These are phyloP conservation scores for Serilophus lunatus DNA, from an alignment of 2,113 vertebrate species.

Conservation along the genomic window DNA sequence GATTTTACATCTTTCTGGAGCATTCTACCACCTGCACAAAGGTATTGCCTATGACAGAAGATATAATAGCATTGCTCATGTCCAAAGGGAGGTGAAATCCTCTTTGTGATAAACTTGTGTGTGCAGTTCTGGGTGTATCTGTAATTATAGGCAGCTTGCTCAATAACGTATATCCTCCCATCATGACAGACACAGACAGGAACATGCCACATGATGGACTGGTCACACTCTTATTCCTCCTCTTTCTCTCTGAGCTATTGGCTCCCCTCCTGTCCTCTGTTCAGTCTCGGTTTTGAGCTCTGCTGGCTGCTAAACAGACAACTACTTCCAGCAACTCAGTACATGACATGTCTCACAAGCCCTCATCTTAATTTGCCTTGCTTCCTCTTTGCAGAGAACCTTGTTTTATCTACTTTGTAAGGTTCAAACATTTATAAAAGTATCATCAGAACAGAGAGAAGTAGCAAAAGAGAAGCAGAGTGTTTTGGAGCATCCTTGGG, in stretches of 20 bases:
- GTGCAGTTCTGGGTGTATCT: background rate
- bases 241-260: background rate
- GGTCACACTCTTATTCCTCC: background rate
- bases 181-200: background rate
- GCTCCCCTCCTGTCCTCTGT: background rate
- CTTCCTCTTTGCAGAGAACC: background rate
- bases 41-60: background rate
- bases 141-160: background rate
- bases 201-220: background rate
- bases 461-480: background rate
- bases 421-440: background rate
- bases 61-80: background rate
- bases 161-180: background rate
- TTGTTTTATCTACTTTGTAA: background rate
- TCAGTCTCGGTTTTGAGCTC: background rate
- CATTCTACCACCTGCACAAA: background rate
- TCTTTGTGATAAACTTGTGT: constrained; percentile 1
- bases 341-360: background rate
- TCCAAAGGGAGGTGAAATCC: background rate
- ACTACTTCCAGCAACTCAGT: background rate
- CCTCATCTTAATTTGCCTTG: background rate
- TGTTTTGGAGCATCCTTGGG: background rate
- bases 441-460: background rate
- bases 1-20: background rate
- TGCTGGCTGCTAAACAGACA: background rate